A percentile compares a stretch with the other conserved stretches of the same genome.
Evolutionary conservation across 2,888 invertebrate genomes (phyloP).

Genomic region (Mylabris sibirica): DNA sequence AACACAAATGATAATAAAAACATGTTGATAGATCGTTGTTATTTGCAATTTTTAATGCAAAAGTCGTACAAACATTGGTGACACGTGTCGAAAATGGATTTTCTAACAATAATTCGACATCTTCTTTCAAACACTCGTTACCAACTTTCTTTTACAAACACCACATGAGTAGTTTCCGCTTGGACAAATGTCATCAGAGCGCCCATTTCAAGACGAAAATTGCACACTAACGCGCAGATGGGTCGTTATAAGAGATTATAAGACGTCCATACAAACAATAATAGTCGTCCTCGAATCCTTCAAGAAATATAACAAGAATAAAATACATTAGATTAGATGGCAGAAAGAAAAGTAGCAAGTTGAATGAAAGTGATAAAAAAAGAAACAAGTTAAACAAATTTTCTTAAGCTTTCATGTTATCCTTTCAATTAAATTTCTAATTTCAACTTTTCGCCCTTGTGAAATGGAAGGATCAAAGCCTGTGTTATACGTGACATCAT

Average conservation of each 20-base stretch:
- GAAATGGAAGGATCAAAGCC: conserved; percentile 23
- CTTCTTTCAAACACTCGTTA: conserved; percentile 43
- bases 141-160: conserved; percentile 35
- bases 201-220: conserved; percentile 35
- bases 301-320: conserved; percentile 20
- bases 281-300: conserved; percentile 29
- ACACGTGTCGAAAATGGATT: conserved; percentile 44
- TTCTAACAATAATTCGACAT: conserved; percentile 35
- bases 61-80: conserved; percentile 16
- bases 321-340: conserved; percentile 28
- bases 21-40: neutral
- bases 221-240: conserved; percentile 35
- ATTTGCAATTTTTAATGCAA: conserved; percentile 4
- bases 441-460: conserved; percentile 23
- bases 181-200: conserved; percentile 37
- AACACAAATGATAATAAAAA: no score
- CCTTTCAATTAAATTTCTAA: conserved; percentile 31
- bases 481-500: conserved; percentile 30
- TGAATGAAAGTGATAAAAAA: conserved; percentile 1
- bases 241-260: conserved; percentile 36
- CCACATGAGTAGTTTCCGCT: conserved; percentile 38
- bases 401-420: neutral
- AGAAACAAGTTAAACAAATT: conserved; percentile 9
- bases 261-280: conserved; percentile 33
- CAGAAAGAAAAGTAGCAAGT: neutral